Percentiles rank a stretch among this genome's conserved stretches.
These are phyloP conservation scores for Crioceris asparagi DNA, from an alignment of 2,888 invertebrate genomes.

Conservation along the genomic window DNA sequence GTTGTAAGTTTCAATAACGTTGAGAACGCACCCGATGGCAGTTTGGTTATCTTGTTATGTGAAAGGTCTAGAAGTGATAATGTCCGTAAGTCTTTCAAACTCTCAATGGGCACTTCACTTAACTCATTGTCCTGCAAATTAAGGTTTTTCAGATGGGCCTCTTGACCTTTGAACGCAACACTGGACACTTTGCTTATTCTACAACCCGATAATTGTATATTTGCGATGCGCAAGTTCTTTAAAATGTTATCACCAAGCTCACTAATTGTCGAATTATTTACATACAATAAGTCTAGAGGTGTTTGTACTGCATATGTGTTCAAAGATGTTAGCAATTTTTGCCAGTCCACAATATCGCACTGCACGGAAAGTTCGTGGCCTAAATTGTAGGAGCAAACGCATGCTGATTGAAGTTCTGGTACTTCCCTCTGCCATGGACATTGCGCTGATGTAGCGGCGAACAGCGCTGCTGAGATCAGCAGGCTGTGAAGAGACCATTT, in stretches of 20 bases:
- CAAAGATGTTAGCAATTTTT: constrained; percentile 60
- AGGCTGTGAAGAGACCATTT: constrained; percentile 23
- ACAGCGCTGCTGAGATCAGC: constrained; percentile 24
- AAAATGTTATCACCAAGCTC: constrained; percentile 58
- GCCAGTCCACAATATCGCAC: constrained; percentile 81
- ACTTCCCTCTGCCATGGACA: constrained; percentile 79
- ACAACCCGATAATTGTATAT: constrained; percentile 77
- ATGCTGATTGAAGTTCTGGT: constrained; percentile 66
- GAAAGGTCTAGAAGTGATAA: constrained; percentile 76
- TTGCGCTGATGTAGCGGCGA: constrained; percentile 43
- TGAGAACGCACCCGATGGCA: constrained; percentile 67
- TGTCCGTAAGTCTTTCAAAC: constrained; percentile 55
- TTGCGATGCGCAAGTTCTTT: constrained; percentile 60
- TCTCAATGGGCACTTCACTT: constrained; percentile 63
- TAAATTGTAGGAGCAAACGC: constrained; percentile 79
- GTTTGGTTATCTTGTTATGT: constrained; percentile 61
- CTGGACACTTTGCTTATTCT: constrained; percentile 58
- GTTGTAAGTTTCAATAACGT: constrained; percentile 65
- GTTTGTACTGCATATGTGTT: constrained; percentile 56
- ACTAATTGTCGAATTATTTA: constrained; percentile 76
- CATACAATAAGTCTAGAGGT: constrained; percentile 72
- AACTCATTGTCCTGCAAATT: constrained; percentile 79
- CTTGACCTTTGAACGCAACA: constrained; percentile 75
- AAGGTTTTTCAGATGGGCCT: constrained; percentile 65
- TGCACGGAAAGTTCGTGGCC: constrained; percentile 79